Conservation (phyloP, 2,888 invertebrate species). For the Heliconius charithonia region DNA sequence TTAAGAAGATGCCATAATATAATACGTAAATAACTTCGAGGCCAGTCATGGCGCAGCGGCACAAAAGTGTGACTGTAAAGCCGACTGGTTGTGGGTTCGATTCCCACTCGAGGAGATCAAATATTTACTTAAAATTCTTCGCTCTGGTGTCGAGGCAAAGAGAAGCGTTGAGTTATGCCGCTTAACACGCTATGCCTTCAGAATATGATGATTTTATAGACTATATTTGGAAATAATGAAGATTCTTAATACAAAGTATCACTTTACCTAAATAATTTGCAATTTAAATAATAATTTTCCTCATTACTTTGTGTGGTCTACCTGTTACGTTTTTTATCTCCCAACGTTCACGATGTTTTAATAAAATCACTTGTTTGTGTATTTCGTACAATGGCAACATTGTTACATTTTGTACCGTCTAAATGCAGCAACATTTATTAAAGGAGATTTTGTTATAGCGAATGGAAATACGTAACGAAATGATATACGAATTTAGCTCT, state of each 20-base stretch:
- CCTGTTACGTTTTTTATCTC: constrained; percentile 30
- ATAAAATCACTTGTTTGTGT: constrained; percentile 36
- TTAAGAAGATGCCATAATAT: too few relatives aligned
- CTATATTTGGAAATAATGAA: neutral
- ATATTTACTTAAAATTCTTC: too few relatives aligned
- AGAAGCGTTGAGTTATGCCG: too few relatives aligned
- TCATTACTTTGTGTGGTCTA: constrained; percentile 17
- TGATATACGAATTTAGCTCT: constrained; percentile 20
- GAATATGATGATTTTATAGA: neutral
- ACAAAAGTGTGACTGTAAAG: too few relatives aligned
- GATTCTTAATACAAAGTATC: neutral
- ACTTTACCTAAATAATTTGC: neutral
- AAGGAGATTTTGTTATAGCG: constrained; percentile 42
- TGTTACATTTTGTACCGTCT: constrained; percentile 39
- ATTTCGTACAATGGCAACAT: constrained; percentile 40
- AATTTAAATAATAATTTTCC: neutral
- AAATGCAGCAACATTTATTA: constrained; percentile 42
- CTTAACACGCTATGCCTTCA: too few relatives aligned
- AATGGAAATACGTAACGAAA: constrained; percentile 33
- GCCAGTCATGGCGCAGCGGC: too few relatives aligned
- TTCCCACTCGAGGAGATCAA: too few relatives aligned
- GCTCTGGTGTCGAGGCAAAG: too few relatives aligned
- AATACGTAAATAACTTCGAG: too few relatives aligned
- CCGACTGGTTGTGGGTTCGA: too few relatives aligned
- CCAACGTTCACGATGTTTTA: constrained; percentile 34